Base-by-base conservation (phyloP, 2,888 invertebrate species). In the Thalpophila matura region DNA sequence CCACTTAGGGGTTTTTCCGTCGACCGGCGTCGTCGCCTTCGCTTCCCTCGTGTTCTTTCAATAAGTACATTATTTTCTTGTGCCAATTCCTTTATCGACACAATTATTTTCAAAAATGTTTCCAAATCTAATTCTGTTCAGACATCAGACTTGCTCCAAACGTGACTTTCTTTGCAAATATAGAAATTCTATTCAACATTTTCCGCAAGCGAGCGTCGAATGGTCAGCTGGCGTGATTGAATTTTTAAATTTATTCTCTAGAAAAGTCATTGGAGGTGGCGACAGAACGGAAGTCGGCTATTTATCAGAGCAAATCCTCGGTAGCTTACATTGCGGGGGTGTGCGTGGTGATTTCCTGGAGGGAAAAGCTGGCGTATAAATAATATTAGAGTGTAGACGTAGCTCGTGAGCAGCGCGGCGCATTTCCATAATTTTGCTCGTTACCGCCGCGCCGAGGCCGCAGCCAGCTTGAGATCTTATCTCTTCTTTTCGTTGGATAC, bases 371-470 rank as follows among this genome's bases (percentile, higher is more conserved):
- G 62, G 75, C 79, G 82, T 83, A 86, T 88, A 87, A 87, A 89
- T 85, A 84, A 83, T 84, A 83, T 73, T 56, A 67, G 64, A 66
- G 64, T 54, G 75, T 72, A 71, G 74, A 74, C 70, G 75, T 73
- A 64, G 77, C 53, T 56, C 64, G 66, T 67, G 77, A 77, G 73
- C 68, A 77, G 71, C 78, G 77, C 72, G 58, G 60, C 83, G 74
- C 84, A 92, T 92, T 92, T 88, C 88, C 92, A 92, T 92, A 92
- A 92, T 91, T 91, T 86, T 75, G 84, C 88, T 91, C 89, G 90
- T 91, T 91, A 90, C 90, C 75, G 79, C 65, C 55, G 77, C 72
- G 70, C 72, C 54, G 59, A 64, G 37, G 35, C 37, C 64, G 22
- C 56, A 57, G 63, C 68, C 51, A 73, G 66, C 78, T 73, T 66